Conservation (phyloP, 2,888 invertebrate species). For the Tetragnatha montana region DNA sequence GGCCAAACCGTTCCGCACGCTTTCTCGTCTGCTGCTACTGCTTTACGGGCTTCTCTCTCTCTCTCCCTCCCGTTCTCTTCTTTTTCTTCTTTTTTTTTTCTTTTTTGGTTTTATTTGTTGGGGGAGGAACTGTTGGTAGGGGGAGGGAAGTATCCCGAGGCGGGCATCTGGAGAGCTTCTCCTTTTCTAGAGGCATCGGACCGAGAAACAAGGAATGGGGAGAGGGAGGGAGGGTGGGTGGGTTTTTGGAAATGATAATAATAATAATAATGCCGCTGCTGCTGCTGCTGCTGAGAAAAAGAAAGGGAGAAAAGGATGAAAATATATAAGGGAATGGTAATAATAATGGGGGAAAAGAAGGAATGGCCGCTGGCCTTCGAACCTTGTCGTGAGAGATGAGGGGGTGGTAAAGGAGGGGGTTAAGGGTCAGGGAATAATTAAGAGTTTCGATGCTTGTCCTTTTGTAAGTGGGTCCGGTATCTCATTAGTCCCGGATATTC, state of each 20-base stretch:
- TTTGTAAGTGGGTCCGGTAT: not conserved
- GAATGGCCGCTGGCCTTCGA: slow-evolving; percentile 64
- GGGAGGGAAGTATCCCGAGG: slow-evolving; percentile 63
- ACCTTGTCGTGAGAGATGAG: slow-evolving; percentile 25
- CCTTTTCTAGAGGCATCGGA: slow-evolving; percentile 69
- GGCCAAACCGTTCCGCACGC: slow-evolving; percentile 65
- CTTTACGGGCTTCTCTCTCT: slow-evolving; percentile 65
- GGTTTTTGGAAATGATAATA: slow-evolving; percentile 28
- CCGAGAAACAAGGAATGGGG: slow-evolving; percentile 69
- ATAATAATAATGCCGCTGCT: not conserved
- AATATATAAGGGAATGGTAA: slow-evolving; percentile 55
- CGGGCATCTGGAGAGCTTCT: slow-evolving; percentile 68
- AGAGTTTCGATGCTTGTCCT: slow-evolving; percentile 5
- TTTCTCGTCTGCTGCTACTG: slow-evolving; percentile 30
- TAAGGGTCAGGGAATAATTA: slow-evolving; percentile 60
- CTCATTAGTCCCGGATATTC: not conserved
- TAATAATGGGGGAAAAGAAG: slow-evolving; percentile 21
- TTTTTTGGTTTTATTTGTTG: slow-evolving; percentile 57
- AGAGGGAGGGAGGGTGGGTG: slow-evolving; percentile 7
- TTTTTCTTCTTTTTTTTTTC: slow-evolving; percentile 40
- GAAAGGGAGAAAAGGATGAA: slow-evolving; percentile 58
- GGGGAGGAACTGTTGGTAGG: not conserved
- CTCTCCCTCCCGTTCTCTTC: not conserved
- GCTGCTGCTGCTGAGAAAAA: not conserved
- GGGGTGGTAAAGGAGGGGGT: slow-evolving; percentile 56